phyloP scores from a whole-genome alignment of 2,888 invertebrate genomes.

The Deilephila elpenor region DNA sequence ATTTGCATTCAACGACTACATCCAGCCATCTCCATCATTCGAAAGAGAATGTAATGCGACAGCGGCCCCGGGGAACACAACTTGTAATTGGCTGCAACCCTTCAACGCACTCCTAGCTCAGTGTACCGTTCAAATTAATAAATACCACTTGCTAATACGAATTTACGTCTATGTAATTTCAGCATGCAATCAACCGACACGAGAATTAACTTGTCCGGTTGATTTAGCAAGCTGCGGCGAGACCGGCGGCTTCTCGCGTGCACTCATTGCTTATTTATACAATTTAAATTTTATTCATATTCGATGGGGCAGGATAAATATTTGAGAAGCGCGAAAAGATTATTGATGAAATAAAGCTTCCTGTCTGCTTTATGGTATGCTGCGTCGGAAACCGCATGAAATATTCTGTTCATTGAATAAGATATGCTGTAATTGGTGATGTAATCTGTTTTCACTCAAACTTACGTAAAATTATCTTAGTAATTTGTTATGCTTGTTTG shows the following conservation, averaged over 20 bases:
- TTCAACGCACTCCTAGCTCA: conserved; percentile 26
- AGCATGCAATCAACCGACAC: conserved; percentile 27
- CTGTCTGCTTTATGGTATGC: not conserved
- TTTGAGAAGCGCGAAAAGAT: conserved; percentile 5
- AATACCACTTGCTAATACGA: conserved; percentile 33
- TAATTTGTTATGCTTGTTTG: not conserved
- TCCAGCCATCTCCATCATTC: not conserved
- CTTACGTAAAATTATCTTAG: conserved; percentile 17
- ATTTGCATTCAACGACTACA: conserved; percentile 49
- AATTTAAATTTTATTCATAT: conserved; percentile 8
- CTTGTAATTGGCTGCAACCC: conserved; percentile 65
- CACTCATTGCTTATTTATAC: conserved; percentile 10
- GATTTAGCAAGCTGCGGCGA: conserved; percentile 21
- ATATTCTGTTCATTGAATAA: not conserved
- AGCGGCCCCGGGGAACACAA: conserved; percentile 58
- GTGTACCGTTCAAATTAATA: conserved; percentile 28
- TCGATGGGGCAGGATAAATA: not conserved
- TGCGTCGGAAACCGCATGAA: not conserved
- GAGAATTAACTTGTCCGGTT: conserved; percentile 22
- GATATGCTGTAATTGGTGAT: not conserved
- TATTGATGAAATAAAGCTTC: not conserved
- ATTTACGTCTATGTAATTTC: conserved; percentile 25
- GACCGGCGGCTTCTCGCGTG: not conserved
- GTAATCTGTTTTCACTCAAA: not conserved
- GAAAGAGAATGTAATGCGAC: conserved; percentile 46